A percentile compares a stretch with the other conserved stretches of the same genome.
Evolutionary conservation across 2,797 vertebrate species (phyloP).

Genomic region (Acridotheres tristis): DNA sequence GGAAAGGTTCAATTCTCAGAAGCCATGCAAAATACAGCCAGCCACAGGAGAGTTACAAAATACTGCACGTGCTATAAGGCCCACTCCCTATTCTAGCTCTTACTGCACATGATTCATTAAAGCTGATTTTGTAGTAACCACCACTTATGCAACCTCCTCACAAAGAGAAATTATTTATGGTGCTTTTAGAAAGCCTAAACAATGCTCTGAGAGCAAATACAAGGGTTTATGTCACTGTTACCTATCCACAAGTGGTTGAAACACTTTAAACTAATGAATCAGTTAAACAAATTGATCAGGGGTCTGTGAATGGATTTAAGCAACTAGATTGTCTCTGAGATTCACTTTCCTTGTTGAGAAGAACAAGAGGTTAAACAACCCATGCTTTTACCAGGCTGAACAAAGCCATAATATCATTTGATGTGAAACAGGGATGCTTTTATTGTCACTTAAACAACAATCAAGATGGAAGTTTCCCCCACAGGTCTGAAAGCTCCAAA

Average conservation of each 20-base stretch:
- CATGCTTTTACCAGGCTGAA: neutral
- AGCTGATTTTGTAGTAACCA: neutral
- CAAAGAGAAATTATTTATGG: neutral
- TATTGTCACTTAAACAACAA: neutral
- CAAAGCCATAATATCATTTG: neutral
- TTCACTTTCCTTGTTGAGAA: neutral
- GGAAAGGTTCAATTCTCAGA: neutral
- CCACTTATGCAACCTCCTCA: neutral
- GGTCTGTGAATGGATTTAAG: neutral
- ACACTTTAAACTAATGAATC: neutral
- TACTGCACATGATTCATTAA: rapidly evolving
- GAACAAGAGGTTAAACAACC: neutral
- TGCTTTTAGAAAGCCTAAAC: neutral
- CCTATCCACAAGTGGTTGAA: neutral
- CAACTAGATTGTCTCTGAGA: neutral
- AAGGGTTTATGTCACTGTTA: neutral
- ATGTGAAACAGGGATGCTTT: neutral
- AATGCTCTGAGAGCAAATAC: neutral
- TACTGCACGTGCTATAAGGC: rapidly evolving
- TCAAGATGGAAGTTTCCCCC: neutral
- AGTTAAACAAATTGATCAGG: neutral
- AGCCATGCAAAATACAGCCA: neutral
- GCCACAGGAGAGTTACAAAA: neutral
- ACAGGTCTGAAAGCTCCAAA: neutral
- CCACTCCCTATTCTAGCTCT: neutral